Conservation (phyloP, 2,888 invertebrate species). For the Sinotaia quadrata region DNA sequence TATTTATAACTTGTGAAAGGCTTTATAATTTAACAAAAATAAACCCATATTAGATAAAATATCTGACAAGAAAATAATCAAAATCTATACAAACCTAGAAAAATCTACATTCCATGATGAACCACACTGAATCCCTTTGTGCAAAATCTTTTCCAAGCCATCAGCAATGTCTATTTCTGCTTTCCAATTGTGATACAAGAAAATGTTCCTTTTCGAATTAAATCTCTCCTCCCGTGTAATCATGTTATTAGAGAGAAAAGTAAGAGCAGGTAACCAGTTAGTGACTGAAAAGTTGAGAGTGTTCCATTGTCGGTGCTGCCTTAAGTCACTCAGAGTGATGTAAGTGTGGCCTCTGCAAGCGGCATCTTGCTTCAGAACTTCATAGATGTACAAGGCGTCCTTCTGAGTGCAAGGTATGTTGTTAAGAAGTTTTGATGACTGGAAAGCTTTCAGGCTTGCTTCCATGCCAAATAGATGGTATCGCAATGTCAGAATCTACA, state of each 20-base stretch:
- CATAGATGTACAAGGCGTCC: constrained; percentile 63
- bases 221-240: constrained; percentile 45
- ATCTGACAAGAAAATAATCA: not conserved
- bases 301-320: constrained; percentile 8
- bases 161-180: constrained; percentile 54
- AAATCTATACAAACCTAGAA: constrained; percentile 34
- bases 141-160: constrained; percentile 42
- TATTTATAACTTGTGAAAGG: too few relatives aligned
- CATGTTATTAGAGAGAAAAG: constrained; percentile 48
- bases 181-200: constrained; percentile 50
- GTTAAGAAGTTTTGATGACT: constrained; percentile 42
- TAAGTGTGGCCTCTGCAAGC: constrained; percentile 56
- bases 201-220: constrained; percentile 41
- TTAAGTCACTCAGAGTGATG: constrained; percentile 25
- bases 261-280: constrained; percentile 47
- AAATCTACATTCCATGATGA: constrained; percentile 52
- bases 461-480: constrained; percentile 51
- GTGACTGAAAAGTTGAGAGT: constrained; percentile 27
- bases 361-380: constrained; percentile 57
- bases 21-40: not conserved
- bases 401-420: constrained; percentile 43
- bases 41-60: not conserved
- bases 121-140: constrained; percentile 36
- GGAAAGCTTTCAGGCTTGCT: constrained; percentile 45
- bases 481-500: constrained; percentile 48